Evolutionary conservation across 1,140 invertebrate species (phyloP).

Genomic region (Drosophila pseudoobscura): DNA sequence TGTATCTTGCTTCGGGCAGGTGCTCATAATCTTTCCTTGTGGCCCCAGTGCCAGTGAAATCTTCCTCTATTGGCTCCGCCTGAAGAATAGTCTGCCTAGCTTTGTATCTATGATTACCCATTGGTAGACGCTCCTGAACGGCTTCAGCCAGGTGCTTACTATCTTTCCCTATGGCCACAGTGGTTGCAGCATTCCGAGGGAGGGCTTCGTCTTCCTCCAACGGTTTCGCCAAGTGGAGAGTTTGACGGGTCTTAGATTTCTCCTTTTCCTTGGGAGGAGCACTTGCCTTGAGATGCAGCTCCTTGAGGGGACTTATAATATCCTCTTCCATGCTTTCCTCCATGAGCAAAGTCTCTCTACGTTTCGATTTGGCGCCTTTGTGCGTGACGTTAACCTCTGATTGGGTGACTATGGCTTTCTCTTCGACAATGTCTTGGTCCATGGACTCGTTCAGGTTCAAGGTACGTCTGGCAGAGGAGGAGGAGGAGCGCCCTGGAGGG

Average conservation of each 20-base stretch:
- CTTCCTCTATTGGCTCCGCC: conserved; percentile 12
- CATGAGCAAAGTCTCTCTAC: conserved; percentile 33
- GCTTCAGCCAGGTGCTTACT: too few relatives aligned
- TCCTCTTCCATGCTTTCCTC: conserved; percentile 49
- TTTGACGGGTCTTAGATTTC: neutral
- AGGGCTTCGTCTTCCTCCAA: conserved; percentile 5
- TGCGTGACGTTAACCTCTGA: neutral
- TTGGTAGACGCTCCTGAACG: neutral
- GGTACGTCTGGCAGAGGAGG: conserved; percentile 3
- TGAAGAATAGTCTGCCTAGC: neutral
- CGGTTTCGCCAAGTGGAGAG: conserved; percentile 11
- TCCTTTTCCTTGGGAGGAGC: neutral
- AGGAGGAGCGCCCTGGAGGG: too few relatives aligned
- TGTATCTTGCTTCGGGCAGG: neutral
- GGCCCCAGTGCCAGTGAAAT: neutral
- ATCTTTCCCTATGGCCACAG: too few relatives aligned
- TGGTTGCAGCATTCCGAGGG: neutral
- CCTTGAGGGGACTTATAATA: conserved; percentile 2
- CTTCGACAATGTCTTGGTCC: neutral
- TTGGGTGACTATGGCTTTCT: too few relatives aligned
- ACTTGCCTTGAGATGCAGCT: neutral
- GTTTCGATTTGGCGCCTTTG: neutral
- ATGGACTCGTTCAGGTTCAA: conserved; percentile 23
- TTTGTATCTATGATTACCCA: neutral
- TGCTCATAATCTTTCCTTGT: too few relatives aligned